Base-by-base conservation (phyloP, 2,888 invertebrate species). In the Eurois occulta region DNA sequence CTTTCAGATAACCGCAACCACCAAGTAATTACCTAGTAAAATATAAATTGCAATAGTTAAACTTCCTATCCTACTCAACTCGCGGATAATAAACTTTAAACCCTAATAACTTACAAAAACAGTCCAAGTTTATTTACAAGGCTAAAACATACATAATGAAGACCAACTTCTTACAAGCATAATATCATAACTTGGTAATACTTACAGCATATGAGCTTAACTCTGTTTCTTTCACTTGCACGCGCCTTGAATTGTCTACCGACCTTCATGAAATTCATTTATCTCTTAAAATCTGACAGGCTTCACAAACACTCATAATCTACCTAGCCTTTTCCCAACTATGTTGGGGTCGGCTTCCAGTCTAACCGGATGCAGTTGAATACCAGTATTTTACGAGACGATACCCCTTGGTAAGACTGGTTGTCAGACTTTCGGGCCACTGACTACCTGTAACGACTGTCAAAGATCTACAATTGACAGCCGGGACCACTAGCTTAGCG, bases 131-230 rank as follows among this genome's bases (percentile, higher is more conserved):
- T 55, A 38, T 62, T 64, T 55, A 21, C 43, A 52, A 62, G 43
- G 52, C 5, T 21, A 10, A 35, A 41, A 64, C 13, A 55, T 32
- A 58, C 18, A 41, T 41, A 58, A 73, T 74, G 43, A 24, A 28
- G 46, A 28, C 18, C 5, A 73, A 78, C 46, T 81, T 78, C 46
- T 74, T 58, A 48, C 78, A 41, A 41, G 64, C 55, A 24, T 24
- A 24, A 24, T 73, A 65, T 48, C 38, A 64, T 41, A 81, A 81
- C 55, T 81, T 78, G 7, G n/a, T 38, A n/a, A 38, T 55, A 46
- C 62, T 35, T 64, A 21, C 5, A 11, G 24, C 2, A n/a, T n/a
- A n/a, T n/a, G n/a, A n/a, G n/a, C 13, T 24, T 62, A 69, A 46
- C 43, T 79, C 52, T 18, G 43, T 77, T 32, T 48, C 0, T 10